Conservation (phyloP, 1,140 invertebrate genomes). For the Polypedilum pembai region DNA sequence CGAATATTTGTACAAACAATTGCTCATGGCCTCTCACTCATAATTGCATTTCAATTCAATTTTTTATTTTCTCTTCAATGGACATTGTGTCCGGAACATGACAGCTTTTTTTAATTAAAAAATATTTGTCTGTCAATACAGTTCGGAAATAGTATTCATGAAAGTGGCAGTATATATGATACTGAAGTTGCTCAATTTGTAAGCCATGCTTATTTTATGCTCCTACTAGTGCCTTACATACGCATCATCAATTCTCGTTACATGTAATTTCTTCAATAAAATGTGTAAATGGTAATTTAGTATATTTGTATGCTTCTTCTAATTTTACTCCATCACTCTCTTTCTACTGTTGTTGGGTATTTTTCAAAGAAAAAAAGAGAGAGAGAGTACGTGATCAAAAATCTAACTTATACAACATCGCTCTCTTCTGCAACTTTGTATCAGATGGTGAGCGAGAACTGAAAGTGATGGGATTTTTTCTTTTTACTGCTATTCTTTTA, state of each 20-base stretch:
- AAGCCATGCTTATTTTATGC: no score
- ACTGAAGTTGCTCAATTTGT: no score
- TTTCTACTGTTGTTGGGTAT: no score
- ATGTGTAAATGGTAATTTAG: conserved; percentile 7
- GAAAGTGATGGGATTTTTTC: not conserved
- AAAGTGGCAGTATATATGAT: no score
- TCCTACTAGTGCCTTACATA: no score
- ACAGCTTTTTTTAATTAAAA: not conserved
- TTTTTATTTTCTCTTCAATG: no score
- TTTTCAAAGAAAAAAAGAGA: not conserved
- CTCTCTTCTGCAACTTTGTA: not conserved
- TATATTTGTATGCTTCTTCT: not conserved
- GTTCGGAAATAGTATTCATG: not conserved
- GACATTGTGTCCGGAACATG: not conserved
- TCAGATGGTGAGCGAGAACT: not conserved
- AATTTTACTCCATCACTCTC: no score
- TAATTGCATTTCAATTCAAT: no score
- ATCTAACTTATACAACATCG: not conserved
- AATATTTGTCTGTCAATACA: conserved; percentile 13
- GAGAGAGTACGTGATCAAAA: not conserved
- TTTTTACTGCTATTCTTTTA: no score
- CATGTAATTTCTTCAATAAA: conserved; percentile 6
- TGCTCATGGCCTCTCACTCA: no score
- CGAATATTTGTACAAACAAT: no score
- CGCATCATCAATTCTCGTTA: not conserved